These are phyloP conservation scores for Macropus fuliginosus DNA, from an alignment of 2,797 vertebrate species.

Conservation along the genomic window DNA sequence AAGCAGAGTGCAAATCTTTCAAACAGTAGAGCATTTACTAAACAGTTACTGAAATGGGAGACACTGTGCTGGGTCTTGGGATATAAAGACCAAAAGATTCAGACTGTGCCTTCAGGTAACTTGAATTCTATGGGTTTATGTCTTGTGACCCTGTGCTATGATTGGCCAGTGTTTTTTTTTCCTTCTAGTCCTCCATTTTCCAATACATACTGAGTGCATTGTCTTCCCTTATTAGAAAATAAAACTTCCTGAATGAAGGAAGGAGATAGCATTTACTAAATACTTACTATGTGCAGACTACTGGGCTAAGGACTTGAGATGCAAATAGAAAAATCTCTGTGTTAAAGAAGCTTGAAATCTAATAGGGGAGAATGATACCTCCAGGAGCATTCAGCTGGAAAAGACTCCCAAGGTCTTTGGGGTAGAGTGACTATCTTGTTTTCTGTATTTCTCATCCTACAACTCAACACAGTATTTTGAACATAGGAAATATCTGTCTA, in stretches of 20 bases:
- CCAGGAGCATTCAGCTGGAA: neutral
- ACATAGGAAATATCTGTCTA: too few species aligned
- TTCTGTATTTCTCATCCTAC: too few species aligned
- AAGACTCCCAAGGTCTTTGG: neutral
- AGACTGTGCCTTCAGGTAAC: neutral
- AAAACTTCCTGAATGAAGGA: neutral
- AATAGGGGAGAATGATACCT: neutral
- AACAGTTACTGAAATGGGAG: neutral
- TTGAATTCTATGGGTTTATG: neutral
- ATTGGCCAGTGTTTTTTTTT: neutral
- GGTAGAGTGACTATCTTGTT: neutral
- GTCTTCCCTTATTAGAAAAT: too few species aligned
- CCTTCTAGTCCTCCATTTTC: neutral
- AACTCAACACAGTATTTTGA: too few species aligned
- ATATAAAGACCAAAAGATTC: neutral
- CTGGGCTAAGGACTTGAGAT: neutral
- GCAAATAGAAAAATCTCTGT: neutral
- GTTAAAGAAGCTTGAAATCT: neutral
- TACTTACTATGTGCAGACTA: neutral
- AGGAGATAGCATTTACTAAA: neutral
- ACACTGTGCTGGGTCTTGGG: neutral
- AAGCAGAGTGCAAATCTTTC: neutral
- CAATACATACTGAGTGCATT: neutral
- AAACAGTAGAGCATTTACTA: neutral
- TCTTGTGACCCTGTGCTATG: neutral